phyloP scores from a whole-genome alignment of 2,113 vertebrate genomes.

The Mesocricetus auratus region DNA sequence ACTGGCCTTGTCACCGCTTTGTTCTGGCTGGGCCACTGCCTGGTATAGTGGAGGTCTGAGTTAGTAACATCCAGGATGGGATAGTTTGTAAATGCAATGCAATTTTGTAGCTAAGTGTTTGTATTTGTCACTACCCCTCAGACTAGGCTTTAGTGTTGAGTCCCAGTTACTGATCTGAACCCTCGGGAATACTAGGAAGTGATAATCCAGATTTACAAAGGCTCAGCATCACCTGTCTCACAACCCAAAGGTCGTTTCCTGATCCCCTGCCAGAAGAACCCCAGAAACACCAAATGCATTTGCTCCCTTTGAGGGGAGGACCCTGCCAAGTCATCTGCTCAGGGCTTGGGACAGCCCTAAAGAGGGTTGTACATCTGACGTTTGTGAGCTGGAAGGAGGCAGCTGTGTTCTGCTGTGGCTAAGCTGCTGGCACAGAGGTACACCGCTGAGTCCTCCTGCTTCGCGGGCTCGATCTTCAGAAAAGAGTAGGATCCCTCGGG shows the following conservation, averaged over 20 bases:
- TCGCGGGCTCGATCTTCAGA: not conserved
- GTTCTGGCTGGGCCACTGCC: not conserved
- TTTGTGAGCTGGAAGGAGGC: not conserved
- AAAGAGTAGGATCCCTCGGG: rapidly evolving
- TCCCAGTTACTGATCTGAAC: not conserved
- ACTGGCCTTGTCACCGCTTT: not conserved
- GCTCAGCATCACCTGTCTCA: not conserved
- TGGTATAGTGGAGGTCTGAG: not conserved
- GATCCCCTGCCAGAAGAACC: not conserved
- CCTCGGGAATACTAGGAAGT: not conserved
- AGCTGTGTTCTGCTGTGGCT: not conserved
- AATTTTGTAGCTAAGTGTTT: not conserved
- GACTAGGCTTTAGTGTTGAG: too few species aligned
- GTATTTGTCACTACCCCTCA: not conserved
- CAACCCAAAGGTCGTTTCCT: not conserved
- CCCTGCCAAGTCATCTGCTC: not conserved
- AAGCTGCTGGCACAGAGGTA: conserved; percentile 30
- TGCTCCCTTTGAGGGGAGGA: not conserved
- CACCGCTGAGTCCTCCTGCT: rapidly evolving
- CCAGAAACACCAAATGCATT: too few species aligned
- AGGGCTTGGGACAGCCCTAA: not conserved
- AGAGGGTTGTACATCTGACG: not conserved
- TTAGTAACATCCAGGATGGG: too few species aligned
- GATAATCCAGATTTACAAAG: not conserved
- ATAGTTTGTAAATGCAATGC: not conserved